Evolutionary conservation across 2,888 invertebrate genomes (phyloP), one percentile per base, ranked within the genome.

Genomic region (Perizoma flavofasciatum): DNA sequence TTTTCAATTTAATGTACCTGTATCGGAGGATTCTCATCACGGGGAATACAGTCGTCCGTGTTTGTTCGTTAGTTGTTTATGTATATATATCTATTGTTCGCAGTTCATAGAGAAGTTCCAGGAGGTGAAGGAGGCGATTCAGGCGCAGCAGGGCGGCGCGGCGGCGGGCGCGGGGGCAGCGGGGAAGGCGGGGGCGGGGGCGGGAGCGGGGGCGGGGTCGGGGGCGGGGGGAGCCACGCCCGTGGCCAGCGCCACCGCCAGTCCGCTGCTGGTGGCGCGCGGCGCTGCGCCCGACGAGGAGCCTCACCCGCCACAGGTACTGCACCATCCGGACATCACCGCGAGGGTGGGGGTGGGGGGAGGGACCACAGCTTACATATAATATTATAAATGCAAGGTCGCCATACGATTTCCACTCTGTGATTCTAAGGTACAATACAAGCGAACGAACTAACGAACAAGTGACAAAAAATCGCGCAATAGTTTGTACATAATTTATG

Each of bases 31-130:
- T 22, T 22, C 22, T 3, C 22, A 22, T 22, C 22, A 22, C 22
- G 22, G 22, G 22, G 22, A 22, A 22, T 22, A 22, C 22, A 22
- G 22, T 22, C 22, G 22, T 22, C 1, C 22, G 22, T 22, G 22
- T 22, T 22, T 22, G 22, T 22, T 22, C 3, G n/a, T n/a, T n/a
- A n/a, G n/a, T 22, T 37, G 4, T 37, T 37, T 3, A 37, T 4
- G 37, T 37, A 7, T 6, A 37, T 3, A 35, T 35, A 35, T 35
- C 37, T 22, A 22, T 22, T 22, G 22, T 41, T 34, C 32, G 6
- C 92, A 97, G 97, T 99, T 99, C 91, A 98, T 98, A 75, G 98
- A 99, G 86, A 98, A 99, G 89, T 99, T 99, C 88, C 98, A 98
- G 93, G 98, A 99, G 88, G 98, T 99, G 34, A 98, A 98, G 85